Evolutionary conservation across 2,888 invertebrate genomes (phyloP), one percentile per base, ranked within the genome.

Genomic region (Melieria picta): DNA sequence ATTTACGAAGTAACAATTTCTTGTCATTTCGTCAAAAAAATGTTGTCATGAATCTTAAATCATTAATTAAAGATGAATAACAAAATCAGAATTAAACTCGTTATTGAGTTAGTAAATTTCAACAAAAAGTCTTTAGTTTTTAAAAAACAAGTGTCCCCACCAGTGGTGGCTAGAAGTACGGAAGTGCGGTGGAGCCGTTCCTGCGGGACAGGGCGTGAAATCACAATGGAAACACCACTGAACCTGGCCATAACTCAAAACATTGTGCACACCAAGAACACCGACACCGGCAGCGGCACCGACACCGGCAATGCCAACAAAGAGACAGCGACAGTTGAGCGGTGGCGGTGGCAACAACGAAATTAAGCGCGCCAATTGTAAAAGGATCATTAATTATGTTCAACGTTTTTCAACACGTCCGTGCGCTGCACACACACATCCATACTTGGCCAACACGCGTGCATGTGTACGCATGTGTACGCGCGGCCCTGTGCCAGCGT

Each of bases 331-430:
- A 57, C 66, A 66, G 58, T 58, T 48, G 11, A 16, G 11, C 46
- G 57, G 50, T n/a, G 50, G 11, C 45, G 11, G 9, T 5, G 48
- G 30, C 50, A 69, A 57, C 16, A 47, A 42, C 5, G 30, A 16
- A 42, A 50, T 46, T 65, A 69, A 63, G 48, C 50, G 62, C 55
- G 58, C 50, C 71, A 75, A 65, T 79, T 77, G 78, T 79, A 80
- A 78, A 79, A 80, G 77, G 77, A 82, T 81, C 82, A 82, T 82
- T 81, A 82, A 82, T 82, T 79, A 82, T 78, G 77, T 80, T 76
- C 30, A 78, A 76, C 76, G 77, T 77, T 81, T 77, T 78, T 79
- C 77, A 80, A 78, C 75, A 76, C 76, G 63, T 30, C 47, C 55
- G 57, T 11, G 45, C 52, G 55, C n/a, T n/a, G n/a, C 55, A 69